Conservation (phyloP, 2,113 vertebrate species). For the Scomber scombrus region DNA sequence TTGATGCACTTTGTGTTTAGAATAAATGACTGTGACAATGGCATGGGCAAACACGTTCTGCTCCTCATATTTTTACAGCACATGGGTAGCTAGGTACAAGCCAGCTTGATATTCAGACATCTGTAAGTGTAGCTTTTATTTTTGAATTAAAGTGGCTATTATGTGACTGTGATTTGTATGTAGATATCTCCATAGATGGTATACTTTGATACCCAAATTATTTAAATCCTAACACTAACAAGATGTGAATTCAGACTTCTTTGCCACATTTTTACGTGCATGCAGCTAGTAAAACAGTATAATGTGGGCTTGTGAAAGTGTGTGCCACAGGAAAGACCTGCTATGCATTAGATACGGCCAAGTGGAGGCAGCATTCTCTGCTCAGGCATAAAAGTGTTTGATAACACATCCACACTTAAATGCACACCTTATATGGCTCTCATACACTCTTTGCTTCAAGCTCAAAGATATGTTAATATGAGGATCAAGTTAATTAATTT, state of each 20-base stretch:
- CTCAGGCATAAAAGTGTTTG: slow-evolving; percentile 34
- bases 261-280: not conserved
- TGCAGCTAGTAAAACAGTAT: not conserved
- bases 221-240: slow-evolving; percentile 11
- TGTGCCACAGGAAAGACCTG: slow-evolving; percentile 39
- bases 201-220: slow-evolving; percentile 46
- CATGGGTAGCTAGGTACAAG: slow-evolving; percentile 59
- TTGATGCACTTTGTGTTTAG: not conserved
- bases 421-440: not conserved
- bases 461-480: slow-evolving; percentile 9
- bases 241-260: not conserved
- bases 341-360: slow-evolving; percentile 60
- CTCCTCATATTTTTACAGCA: slow-evolving; percentile 45
- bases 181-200: slow-evolving; percentile 52
- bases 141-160: slow-evolving; percentile 56
- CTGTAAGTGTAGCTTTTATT: slow-evolving; percentile 70
- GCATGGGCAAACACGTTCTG: too few relatives aligned
- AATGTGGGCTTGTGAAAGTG: slow-evolving; percentile 10
- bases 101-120: slow-evolving; percentile 34
- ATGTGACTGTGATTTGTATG: slow-evolving; percentile 45
- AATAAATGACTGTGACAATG: not conserved
- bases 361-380: slow-evolving; percentile 72
- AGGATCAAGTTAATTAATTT: not conserved
- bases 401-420: slow-evolving; percentile 33
- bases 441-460: not conserved